Evolutionary conservation across 2,888 invertebrate genomes (phyloP).

Genomic region (Amaurobius ferox): DNA sequence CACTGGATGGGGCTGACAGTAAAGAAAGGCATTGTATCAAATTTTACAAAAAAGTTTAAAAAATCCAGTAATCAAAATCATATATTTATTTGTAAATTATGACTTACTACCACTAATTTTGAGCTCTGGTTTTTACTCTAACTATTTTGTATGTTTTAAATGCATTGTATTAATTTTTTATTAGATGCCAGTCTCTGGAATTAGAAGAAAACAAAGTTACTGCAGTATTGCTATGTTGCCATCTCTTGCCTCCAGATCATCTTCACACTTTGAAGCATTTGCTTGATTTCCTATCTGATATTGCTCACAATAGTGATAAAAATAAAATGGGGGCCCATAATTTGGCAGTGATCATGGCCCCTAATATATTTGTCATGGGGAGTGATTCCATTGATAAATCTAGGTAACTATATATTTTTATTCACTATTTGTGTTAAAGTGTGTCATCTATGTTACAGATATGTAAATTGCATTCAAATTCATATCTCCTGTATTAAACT

Average conservation of each 20-base stretch:
- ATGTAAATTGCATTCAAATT: too few species aligned
- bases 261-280: slow-evolving; percentile 88
- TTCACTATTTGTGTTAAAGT: too few species aligned
- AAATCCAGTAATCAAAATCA: too few species aligned
- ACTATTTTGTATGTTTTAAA: too few species aligned
- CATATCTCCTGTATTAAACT: too few species aligned
- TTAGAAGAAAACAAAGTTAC: slow-evolving; percentile 80
- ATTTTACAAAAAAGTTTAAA: too few species aligned
- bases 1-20: too few species aligned
- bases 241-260: slow-evolving; percentile 86
- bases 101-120: too few species aligned
- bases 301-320: slow-evolving; percentile 83
- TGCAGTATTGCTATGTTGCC: slow-evolving; percentile 83
- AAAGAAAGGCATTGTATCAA: too few species aligned
- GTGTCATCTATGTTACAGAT: too few species aligned
- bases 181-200: slow-evolving; percentile 78
- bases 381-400: slow-evolving; percentile 78
- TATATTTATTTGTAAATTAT: too few species aligned
- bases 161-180: slow-evolving; percentile 17
- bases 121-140: too few species aligned
- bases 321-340: slow-evolving; percentile 92
- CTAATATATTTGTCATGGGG: slow-evolving; percentile 89
- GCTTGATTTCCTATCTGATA: slow-evolving; percentile 83
- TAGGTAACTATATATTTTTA: slow-evolving; percentile 77
- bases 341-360: slow-evolving; percentile 89